Conservation (phyloP, 2,888 invertebrate genomes). For the Nomada ruficornis region DNA sequence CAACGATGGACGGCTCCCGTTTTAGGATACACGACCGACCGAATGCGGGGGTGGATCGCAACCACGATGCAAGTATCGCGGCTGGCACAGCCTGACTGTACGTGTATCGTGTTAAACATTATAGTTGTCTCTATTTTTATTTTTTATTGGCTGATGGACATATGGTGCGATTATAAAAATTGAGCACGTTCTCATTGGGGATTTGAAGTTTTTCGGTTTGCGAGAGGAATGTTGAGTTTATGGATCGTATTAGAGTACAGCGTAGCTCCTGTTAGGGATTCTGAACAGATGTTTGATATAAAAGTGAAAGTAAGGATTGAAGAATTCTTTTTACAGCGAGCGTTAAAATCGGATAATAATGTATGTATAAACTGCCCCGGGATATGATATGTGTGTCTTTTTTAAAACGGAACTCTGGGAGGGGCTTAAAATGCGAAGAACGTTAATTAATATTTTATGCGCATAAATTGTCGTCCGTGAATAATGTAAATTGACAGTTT, state of each 20-base stretch:
- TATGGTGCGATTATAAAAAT: too few relatives aligned
- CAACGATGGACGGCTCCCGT: constrained; percentile 73
- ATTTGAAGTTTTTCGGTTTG: too few relatives aligned
- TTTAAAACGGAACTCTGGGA: not conserved
- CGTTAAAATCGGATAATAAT: not conserved
- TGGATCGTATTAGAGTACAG: too few relatives aligned
- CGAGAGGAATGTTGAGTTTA: too few relatives aligned
- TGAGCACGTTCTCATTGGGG: too few relatives aligned
- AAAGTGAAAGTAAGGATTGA: not conserved
- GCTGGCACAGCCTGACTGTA: not conserved
- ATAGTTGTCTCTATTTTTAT: too few relatives aligned
- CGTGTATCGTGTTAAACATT: not conserved
- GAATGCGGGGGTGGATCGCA: constrained; percentile 56
- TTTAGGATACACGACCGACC: constrained; percentile 62
- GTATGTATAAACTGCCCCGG: not conserved
- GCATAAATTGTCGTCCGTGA: not conserved
- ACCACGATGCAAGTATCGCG: constrained; percentile 10
- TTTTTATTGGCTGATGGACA: too few relatives aligned
- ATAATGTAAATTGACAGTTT: constrained; percentile 3
- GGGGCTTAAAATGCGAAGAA: not conserved
- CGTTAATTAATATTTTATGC: constrained; percentile 6
- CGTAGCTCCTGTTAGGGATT: not conserved
- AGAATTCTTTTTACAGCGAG: not conserved
- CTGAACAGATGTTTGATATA: not conserved
- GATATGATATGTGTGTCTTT: not conserved